Conservation (phyloP, 2,113 vertebrate species). For the Acrocephalus arundinaceus region DNA sequence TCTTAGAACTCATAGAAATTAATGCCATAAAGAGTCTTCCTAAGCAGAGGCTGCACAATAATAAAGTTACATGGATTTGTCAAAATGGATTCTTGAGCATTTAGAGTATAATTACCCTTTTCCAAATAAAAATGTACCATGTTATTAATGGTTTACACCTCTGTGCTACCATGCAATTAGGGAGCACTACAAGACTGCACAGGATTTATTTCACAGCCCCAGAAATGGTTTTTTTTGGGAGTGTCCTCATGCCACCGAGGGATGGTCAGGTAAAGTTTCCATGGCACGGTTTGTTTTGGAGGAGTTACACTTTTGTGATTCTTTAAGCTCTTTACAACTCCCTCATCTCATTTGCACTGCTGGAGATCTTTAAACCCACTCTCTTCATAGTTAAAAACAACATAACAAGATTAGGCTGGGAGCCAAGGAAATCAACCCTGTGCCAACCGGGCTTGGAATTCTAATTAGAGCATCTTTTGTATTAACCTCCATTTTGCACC, state of each 20-base stretch:
- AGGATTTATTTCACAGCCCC: not conserved
- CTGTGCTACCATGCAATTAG: not conserved
- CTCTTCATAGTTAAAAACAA: conserved; percentile 64
- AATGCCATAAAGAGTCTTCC: not conserved
- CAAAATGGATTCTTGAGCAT: not conserved
- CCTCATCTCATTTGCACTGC: conserved; percentile 47
- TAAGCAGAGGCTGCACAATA: not conserved
- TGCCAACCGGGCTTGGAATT: conserved; percentile 37
- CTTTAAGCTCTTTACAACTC: conserved; percentile 55
- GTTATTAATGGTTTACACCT: not conserved
- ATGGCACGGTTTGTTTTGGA: not conserved
- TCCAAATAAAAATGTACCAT: not conserved
- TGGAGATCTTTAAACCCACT: conserved; percentile 61
- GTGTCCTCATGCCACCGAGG: not conserved
- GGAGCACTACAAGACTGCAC: not conserved
- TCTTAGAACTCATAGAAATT: not conserved
- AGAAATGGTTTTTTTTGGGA: not conserved
- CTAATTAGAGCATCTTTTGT: conserved; percentile 50
- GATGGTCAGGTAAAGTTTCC: not conserved
- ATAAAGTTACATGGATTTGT: not conserved
- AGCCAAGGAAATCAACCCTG: conserved; percentile 56
- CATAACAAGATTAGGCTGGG: conserved; percentile 61
- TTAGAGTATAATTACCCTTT: not conserved
- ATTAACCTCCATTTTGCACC: conserved; percentile 24
- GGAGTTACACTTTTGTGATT: not conserved